Percentiles rank a stretch among this genome's conserved stretches.
Conservation (phyloP, 2,888 invertebrate species). For the Alsophila aescularia region DNA sequence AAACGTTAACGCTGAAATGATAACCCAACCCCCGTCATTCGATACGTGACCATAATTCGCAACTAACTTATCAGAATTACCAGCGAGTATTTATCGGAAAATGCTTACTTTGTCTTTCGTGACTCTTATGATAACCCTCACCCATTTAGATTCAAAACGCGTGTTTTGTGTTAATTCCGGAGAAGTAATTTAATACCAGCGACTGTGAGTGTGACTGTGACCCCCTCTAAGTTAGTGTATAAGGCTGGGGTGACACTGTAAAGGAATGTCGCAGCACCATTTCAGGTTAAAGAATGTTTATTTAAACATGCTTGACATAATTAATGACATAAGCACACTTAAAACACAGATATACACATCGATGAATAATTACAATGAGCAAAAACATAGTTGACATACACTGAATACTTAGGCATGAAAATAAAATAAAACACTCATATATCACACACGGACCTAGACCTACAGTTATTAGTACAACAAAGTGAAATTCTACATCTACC, state of each 20-base stretch:
- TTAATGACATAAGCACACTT: too few species aligned
- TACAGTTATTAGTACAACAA: too few species aligned
- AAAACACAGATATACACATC: too few species aligned
- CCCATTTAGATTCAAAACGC: constrained; percentile 55
- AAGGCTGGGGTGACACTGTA: background rate
- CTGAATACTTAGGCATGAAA: too few species aligned
- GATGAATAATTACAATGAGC: too few species aligned
- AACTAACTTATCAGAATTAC: constrained; percentile 45
- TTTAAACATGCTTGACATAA: too few species aligned
- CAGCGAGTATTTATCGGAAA: constrained; percentile 50
- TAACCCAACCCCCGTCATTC: constrained; percentile 42
- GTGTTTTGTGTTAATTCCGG: constrained; percentile 59
- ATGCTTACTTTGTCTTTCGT: constrained; percentile 56
- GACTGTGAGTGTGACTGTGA: too few species aligned
- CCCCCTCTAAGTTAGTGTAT: constrained; percentile 25
- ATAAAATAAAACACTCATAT: too few species aligned
- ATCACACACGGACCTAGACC: too few species aligned
- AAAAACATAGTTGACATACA: too few species aligned
- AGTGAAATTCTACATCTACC: too few species aligned
- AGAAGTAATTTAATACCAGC: constrained; percentile 38
- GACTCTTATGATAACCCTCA: constrained; percentile 52
- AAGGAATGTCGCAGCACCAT: background rate
- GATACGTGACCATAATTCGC: constrained; percentile 47
- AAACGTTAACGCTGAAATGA: constrained; percentile 42
- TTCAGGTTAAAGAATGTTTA: too few species aligned